Evolutionary conservation across 64 coral and sea anemone genomes (phyloP).

Genomic region (Hydrozoanthus tunicans): DNA sequence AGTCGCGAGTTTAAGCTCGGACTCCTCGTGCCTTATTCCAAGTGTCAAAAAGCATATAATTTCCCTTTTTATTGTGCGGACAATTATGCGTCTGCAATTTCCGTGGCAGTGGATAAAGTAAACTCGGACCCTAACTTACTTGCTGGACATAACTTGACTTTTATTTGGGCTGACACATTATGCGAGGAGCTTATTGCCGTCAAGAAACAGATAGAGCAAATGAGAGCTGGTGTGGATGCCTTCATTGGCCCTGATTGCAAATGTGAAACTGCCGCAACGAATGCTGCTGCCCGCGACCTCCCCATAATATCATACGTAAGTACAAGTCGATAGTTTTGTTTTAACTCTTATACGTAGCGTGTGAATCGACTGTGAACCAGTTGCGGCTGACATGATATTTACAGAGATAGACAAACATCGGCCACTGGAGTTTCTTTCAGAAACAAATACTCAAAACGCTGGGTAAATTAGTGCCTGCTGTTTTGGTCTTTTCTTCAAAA

Average conservation of each 20-base stretch:
- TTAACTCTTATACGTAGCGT: constrained; percentile 31
- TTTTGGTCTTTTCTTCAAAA: background rate
- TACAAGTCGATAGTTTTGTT: constrained; percentile 33
- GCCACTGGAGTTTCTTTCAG: constrained; percentile 35
- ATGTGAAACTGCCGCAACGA: constrained; percentile 78
- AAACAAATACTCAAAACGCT: background rate
- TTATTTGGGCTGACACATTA: constrained; percentile 78
- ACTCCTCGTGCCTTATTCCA: constrained; percentile 77
- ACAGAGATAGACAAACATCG: constrained; percentile 11
- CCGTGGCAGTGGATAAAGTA: constrained; percentile 79
- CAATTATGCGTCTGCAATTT: constrained; percentile 80
- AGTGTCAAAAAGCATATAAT: constrained; percentile 20
- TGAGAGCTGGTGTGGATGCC: constrained; percentile 75
- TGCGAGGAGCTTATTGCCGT: constrained; percentile 87
- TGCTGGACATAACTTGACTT: constrained; percentile 83
- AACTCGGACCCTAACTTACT: constrained; percentile 73
- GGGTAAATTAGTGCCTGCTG: background rate
- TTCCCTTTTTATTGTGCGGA: constrained; percentile 62
- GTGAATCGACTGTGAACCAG: constrained; percentile 21
- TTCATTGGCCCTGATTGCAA: constrained; percentile 89
- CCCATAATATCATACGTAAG: constrained; percentile 94
- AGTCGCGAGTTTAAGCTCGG: constrained; percentile 82
- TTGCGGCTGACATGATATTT: constrained; percentile 17
- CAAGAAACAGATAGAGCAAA: constrained; percentile 71
- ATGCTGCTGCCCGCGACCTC: constrained; percentile 87